These are phyloP conservation scores for Serilophus lunatus DNA, from an alignment of 2,113 vertebrate species.

Conservation along the genomic window DNA sequence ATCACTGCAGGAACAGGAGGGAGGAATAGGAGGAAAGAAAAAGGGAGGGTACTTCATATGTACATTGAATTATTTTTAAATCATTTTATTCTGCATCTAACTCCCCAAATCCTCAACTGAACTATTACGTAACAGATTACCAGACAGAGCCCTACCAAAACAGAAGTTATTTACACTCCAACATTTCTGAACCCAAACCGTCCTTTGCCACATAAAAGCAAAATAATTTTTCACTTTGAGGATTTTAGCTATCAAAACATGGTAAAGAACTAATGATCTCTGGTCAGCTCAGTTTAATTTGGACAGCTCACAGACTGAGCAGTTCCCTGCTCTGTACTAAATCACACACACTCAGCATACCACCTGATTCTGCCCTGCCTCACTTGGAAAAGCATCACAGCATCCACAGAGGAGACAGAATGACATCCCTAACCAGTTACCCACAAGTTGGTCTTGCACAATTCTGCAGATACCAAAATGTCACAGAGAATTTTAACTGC, in stretches of 20 bases:
- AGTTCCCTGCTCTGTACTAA: neutral
- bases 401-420: neutral
- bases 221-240: neutral
- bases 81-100: neutral
- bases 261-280: neutral
- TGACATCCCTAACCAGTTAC: neutral
- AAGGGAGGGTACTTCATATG: neutral
- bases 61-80: neutral
- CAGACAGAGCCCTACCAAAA: neutral
- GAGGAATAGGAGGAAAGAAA: neutral
- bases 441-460: neutral
- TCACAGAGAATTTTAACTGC: neutral
- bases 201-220: neutral
- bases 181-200: neutral
- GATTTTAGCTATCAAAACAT: neutral
- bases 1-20: neutral
- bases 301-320: neutral
- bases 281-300: neutral
- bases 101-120: neutral
- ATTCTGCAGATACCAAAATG: neutral
- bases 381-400: neutral
- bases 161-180: neutral
- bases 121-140: neutral
- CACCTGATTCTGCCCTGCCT: neutral
- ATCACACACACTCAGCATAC: rapidly evolving